A percentile compares a stretch with the other conserved stretches of the same genome.
These are phyloP conservation scores for Lasioglossum pauxillum DNA, from an alignment of 2,888 invertebrate genomes.

Conservation along the genomic window DNA sequence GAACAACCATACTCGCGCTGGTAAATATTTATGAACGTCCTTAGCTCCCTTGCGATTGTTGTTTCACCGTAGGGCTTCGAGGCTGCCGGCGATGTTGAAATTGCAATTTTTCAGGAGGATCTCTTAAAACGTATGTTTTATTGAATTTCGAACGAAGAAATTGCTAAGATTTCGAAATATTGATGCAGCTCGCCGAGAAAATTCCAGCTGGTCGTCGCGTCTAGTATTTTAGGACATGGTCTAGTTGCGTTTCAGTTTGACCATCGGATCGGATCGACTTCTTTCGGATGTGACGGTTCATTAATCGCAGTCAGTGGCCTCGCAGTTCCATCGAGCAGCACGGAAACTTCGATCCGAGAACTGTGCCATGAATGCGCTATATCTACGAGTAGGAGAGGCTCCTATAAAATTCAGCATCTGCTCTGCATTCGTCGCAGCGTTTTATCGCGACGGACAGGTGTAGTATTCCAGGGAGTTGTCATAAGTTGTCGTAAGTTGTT, in stretches of 20 bases:
- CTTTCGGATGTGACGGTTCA: not conserved
- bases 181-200: not conserved
- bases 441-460: conserved; percentile 30
- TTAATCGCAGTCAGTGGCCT: not conserved
- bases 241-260: not conserved
- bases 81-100: too few relatives aligned
- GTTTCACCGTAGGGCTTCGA: not conserved
- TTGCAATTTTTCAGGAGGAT: too few relatives aligned
- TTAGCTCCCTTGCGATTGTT: not conserved
- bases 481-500: conserved; percentile 41
- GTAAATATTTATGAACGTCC: conserved; percentile 32
- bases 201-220: too few relatives aligned
- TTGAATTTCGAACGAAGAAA: not conserved
- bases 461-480: conserved; percentile 27
- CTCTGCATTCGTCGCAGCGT: conserved; percentile 27
- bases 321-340: not conserved
- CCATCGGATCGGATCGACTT: not conserved
- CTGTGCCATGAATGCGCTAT: conserved; percentile 12
- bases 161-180: not conserved
- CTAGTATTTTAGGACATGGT: not conserved
- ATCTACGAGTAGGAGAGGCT: too few relatives aligned
- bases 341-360: not conserved
- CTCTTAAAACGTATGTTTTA: not conserved
- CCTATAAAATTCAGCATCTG: conserved; percentile 13
- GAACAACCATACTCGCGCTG: not conserved